These are phyloP conservation scores for Lycaena phlaeas DNA, from an alignment of 2,888 invertebrate genomes.

Conservation along the genomic window DNA sequence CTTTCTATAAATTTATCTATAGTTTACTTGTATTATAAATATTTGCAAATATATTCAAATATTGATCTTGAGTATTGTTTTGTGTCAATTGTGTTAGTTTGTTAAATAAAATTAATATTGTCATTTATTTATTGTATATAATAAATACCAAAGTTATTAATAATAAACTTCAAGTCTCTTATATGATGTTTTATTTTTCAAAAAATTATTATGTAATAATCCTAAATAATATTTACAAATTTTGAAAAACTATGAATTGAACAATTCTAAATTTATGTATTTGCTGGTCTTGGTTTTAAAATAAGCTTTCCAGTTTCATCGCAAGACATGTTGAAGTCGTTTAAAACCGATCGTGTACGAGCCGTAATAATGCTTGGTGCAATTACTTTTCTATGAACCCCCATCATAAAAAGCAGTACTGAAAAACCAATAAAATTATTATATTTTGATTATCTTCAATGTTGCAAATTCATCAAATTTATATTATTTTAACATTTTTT, in stretches of 20 bases:
- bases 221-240: conserved; percentile 44
- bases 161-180: conserved; percentile 65
- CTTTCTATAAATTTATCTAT: not conserved
- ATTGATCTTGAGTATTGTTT: conserved; percentile 19
- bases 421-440: conserved; percentile 28
- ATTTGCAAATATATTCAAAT: conserved; percentile 26
- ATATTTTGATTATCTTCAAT: not conserved
- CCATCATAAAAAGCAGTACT: conserved; percentile 90
- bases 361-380: conserved; percentile 97
- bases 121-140: conserved; percentile 66
- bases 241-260: conserved; percentile 2
- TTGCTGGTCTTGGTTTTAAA: conserved; percentile 86
- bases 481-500: no score
- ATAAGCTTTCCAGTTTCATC: conserved; percentile 97
- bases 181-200: conserved; percentile 38
- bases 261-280: conserved; percentile 25
- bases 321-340: conserved; percentile 98
- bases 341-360: conserved; percentile 89
- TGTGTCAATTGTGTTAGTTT: conserved; percentile 19
- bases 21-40: conserved; percentile 1
- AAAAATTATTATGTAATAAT: conserved; percentile 27
- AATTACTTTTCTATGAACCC: conserved; percentile 96
- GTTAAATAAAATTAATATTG: conserved; percentile 22
- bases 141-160: conserved; percentile 71
- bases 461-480: no score